Conservation (phyloP, 2,888 invertebrate species). For the Idaea straminata region DNA sequence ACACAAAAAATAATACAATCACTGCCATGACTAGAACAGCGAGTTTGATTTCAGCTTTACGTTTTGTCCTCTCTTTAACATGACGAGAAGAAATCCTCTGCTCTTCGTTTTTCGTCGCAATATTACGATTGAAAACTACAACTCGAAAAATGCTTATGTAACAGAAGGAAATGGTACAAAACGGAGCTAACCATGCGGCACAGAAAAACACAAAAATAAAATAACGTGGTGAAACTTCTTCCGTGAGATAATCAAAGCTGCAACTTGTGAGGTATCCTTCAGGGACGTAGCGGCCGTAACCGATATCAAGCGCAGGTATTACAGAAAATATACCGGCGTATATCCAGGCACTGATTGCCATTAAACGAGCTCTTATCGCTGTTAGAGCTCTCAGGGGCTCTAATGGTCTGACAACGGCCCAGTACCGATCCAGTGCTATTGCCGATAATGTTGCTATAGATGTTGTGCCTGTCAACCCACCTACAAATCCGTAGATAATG, state of each 20-base stretch:
- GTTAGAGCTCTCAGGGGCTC: conserved; percentile 83
- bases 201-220: conserved; percentile 88
- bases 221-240: conserved; percentile 78
- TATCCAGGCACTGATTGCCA: conserved; percentile 84
- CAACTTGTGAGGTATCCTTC: conserved; percentile 92
- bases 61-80: conserved; percentile 81
- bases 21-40: conserved; percentile 85
- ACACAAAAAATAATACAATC: conserved; percentile 86
- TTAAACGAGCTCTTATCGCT: conserved; percentile 80
- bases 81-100: conserved; percentile 77
- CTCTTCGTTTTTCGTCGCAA: conserved; percentile 67
- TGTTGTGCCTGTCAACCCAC: conserved; percentile 89
- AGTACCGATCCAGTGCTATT: conserved; percentile 90
- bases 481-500: conserved; percentile 88
- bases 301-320: conserved; percentile 85
- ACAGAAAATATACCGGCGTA: conserved; percentile 85
- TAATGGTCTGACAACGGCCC: conserved; percentile 89
- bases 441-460: conserved; percentile 90
- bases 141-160: conserved; percentile 86
- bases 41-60: conserved; percentile 85
- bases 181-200: conserved; percentile 87
- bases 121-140: conserved; percentile 77
- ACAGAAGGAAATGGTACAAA: conserved; percentile 85
- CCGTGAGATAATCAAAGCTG: conserved; percentile 90
- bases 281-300: conserved; percentile 88